These are phyloP conservation scores for Aphelinus atriplicis DNA, from an alignment of 1,140 invertebrate genomes.

Conservation along the genomic window DNA sequence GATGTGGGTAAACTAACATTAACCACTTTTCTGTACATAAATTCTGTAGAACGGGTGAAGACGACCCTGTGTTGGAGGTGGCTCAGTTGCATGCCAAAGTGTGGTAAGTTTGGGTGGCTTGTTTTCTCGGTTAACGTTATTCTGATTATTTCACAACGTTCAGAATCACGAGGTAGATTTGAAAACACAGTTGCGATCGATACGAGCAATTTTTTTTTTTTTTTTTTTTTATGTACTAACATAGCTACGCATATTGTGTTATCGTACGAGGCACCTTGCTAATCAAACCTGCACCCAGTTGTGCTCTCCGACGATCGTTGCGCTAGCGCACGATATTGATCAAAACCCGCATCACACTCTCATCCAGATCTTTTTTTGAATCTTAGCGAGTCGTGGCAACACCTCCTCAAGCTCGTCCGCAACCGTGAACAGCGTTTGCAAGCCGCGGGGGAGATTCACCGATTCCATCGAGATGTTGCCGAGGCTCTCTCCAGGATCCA, in stretches of 20 bases:
- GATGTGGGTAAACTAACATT: slow-evolving; percentile 52
- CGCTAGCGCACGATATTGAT: no score
- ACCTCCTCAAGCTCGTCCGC: slow-evolving; percentile 85
- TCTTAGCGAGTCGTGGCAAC: slow-evolving; percentile 85
- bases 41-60: slow-evolving; percentile 58
- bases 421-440: slow-evolving; percentile 85
- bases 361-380: background rate
- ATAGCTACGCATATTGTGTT: no score
- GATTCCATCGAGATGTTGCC: slow-evolving; percentile 95
- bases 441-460: slow-evolving; percentile 94
- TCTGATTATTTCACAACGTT: background rate
- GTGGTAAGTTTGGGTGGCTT: slow-evolving; percentile 54
- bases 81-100: slow-evolving; percentile 56
- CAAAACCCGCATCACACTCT: no score
- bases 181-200: no score
- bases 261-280: no score
- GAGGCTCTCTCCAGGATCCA: slow-evolving; percentile 91
- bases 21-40: slow-evolving; percentile 45
- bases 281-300: no score
- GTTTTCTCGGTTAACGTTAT: background rate
- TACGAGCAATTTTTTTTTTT: no score
- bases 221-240: no score
- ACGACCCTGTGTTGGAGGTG: slow-evolving; percentile 61
- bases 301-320: no score
- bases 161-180: no score